Evolutionary conservation across 2,797 vertebrate species (phyloP).

Genomic region (Enteromius trimaculatus): DNA sequence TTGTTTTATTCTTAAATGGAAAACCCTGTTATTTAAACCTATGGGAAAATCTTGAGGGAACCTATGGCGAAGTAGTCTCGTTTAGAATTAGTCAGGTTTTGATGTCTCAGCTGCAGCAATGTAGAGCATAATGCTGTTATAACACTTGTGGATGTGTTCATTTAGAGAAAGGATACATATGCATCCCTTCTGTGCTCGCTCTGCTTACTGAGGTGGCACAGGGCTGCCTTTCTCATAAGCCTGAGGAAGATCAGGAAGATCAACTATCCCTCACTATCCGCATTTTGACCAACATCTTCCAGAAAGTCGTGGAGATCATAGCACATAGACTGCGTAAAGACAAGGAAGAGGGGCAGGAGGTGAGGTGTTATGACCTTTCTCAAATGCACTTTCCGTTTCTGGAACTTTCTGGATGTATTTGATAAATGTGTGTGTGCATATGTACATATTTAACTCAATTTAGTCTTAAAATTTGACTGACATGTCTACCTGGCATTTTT

Average conservation of each 20-base stretch:
- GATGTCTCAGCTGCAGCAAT: neutral
- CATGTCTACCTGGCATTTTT: neutral
- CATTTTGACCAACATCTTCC: conserved; percentile 85
- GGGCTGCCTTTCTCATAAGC: conserved; percentile 67
- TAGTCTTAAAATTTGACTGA: neutral
- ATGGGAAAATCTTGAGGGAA: neutral
- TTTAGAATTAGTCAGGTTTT: neutral
- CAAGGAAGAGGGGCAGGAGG: conserved; percentile 83
- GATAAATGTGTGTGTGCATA: neutral
- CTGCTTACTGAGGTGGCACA: conserved; percentile 85
- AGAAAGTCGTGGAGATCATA: conserved; percentile 87
- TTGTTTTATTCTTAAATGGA: neutral
- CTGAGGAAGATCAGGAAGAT: conserved; percentile 58
- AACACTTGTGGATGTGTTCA: neutral
- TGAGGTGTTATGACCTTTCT: conserved; percentile 59
- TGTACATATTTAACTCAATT: neutral
- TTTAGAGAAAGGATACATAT: conserved; percentile 82
- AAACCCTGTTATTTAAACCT: neutral
- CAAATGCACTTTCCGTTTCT: neutral
- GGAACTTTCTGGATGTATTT: neutral
- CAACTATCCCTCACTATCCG: conserved; percentile 69
- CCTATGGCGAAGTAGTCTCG: neutral
- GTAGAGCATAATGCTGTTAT: neutral
- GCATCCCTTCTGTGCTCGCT: conserved; percentile 78
- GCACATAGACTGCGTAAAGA: conserved; percentile 78